Conservation (phyloP, 2,113 vertebrate species). For the Rattus rattus region DNA sequence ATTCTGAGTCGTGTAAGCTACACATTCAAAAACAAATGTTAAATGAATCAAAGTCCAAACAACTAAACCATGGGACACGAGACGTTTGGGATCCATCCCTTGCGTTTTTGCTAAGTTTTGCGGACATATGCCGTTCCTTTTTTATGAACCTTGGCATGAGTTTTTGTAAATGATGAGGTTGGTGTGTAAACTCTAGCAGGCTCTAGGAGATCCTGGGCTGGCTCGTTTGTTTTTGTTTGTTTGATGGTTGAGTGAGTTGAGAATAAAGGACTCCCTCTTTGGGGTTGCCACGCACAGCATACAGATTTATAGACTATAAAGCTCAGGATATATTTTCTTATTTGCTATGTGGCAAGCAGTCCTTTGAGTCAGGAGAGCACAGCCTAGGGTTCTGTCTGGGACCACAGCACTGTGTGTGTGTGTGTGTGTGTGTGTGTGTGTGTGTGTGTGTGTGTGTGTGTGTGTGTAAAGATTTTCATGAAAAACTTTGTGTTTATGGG, state of each 20-base stretch:
- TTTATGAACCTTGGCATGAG: neutral
- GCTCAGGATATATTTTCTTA: neutral
- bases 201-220: neutral
- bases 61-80: neutral
- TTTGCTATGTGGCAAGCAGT: neutral
- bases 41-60: constrained; percentile 23
- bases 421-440: too few species aligned
- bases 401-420: neutral
- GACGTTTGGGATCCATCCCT: neutral
- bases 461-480: neutral
- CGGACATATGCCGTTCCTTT: neutral
- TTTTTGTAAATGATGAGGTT: neutral
- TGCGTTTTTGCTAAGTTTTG: neutral
- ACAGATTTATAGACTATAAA: neutral
- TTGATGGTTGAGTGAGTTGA: neutral
- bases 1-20: neutral
- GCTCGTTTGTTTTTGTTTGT: neutral
- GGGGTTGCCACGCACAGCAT: neutral
- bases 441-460: too few species aligned
- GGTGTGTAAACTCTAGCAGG: neutral
- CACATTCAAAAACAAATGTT: neutral
- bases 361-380: neutral
- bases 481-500: neutral
- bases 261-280: neutral
- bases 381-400: neutral